phyloP scores from a whole-genome alignment of 2,797 vertebrate genomes.

The Phataginus tricuspis region DNA sequence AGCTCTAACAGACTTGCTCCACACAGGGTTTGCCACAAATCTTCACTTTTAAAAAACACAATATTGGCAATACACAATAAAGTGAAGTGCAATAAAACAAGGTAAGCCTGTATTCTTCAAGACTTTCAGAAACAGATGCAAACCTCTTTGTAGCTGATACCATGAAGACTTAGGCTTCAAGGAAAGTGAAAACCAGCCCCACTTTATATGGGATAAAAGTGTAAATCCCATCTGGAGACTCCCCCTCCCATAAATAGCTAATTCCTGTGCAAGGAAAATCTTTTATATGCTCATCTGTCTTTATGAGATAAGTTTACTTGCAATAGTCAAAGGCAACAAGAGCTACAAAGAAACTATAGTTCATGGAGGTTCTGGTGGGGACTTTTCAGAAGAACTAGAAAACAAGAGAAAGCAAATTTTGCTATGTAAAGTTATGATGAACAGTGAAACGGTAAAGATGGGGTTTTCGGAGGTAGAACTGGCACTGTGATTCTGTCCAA shows the following conservation, averaged over 20 bases:
- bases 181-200: neutral
- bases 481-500: neutral
- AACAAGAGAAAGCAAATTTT: neutral
- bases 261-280: neutral
- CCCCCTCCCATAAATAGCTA: neutral
- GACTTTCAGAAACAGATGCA: neutral
- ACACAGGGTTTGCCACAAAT: neutral
- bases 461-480: neutral
- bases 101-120: neutral
- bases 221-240: neutral
- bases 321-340: neutral
- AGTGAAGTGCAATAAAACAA: neutral
- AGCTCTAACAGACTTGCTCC: neutral
- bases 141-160: neutral
- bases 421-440: neutral
- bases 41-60: neutral
- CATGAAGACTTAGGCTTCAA: neutral
- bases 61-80: neutral
- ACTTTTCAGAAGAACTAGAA: neutral
- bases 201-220: neutral
- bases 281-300: neutral
- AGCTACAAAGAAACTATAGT: neutral
- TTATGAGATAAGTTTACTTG: neutral
- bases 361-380: neutral
- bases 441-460: neutral